These are phyloP conservation scores for Formica exsecta DNA, from an alignment of 1,140 invertebrate species.

Conservation along the genomic window DNA sequence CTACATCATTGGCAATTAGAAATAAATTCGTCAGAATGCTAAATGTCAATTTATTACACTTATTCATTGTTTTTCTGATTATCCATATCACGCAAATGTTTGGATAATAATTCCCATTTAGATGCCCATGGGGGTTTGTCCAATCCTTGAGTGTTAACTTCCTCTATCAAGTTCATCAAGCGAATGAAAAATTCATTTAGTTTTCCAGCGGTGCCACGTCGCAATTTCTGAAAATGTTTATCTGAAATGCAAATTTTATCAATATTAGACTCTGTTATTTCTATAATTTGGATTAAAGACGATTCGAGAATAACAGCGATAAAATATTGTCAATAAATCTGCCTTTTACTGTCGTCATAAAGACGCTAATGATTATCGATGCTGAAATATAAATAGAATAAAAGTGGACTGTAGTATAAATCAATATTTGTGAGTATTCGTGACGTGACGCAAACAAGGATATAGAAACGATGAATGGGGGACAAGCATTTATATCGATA, in stretches of 20 bases:
- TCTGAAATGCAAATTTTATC: conserved; percentile 75
- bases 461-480: conserved; percentile 16
- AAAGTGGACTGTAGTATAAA: conserved; percentile 27
- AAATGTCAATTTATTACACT: conserved; percentile 13
- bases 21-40: conserved; percentile 36
- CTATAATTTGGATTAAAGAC: background rate
- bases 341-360: background rate
- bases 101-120: conserved; percentile 75
- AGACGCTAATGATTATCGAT: conserved; percentile 45
- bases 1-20: conserved; percentile 29
- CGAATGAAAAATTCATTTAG: conserved; percentile 85
- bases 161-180: conserved; percentile 82
- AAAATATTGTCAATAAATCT: conserved; percentile 32
- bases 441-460: conserved; percentile 22
- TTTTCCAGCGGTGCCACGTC: conserved; percentile 86
- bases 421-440: conserved; percentile 67
- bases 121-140: conserved; percentile 77
- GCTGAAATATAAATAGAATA: conserved; percentile 70
- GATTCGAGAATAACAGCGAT: background rate
- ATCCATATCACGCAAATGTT: conserved; percentile 53
- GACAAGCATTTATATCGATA: background rate
- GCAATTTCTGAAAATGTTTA: conserved; percentile 85
- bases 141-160: conserved; percentile 81
- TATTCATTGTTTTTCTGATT: conserved; percentile 16
- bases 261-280: background rate